These are phyloP conservation scores for Pongo pygmaeus DNA, from an alignment of 2,113 vertebrate genomes.

Conservation along the genomic window DNA sequence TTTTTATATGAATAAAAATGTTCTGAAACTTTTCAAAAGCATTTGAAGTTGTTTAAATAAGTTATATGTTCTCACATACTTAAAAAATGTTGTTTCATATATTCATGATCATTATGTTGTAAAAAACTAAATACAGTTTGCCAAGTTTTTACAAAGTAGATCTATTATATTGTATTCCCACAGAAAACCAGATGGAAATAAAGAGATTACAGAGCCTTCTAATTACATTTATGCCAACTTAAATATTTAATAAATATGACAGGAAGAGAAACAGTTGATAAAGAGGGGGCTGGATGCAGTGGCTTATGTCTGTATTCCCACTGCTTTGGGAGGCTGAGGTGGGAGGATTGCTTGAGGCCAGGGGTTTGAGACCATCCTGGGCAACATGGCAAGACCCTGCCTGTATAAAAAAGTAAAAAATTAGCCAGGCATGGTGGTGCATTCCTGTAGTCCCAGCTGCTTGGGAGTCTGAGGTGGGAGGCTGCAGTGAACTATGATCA, in stretches of 20 bases:
- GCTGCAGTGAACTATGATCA: neutral
- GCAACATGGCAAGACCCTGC: neutral
- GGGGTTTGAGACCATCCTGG: neutral
- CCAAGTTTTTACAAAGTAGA: conserved; percentile 13
- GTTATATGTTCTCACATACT: neutral
- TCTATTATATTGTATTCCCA: neutral
- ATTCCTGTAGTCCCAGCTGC: neutral
- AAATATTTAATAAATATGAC: neutral
- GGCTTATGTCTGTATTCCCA: neutral
- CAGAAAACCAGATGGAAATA: conserved; percentile 12
- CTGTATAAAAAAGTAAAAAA: neutral
- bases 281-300: neutral
- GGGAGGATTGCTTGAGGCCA: neutral
- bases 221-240: neutral
- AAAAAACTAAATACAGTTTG: neutral
- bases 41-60: conserved; percentile 37
- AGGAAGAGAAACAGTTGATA: neutral
- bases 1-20: conserved; percentile 15
- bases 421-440: neutral
- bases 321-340: neutral
- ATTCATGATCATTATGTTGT: neutral
- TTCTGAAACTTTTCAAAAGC: conserved; percentile 10
- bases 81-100: neutral
- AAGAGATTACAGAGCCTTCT: neutral
- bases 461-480: neutral